phyloP scores from a whole-genome alignment of 92 coral and sea anemone species.

The Heliopora coerulea region DNA sequence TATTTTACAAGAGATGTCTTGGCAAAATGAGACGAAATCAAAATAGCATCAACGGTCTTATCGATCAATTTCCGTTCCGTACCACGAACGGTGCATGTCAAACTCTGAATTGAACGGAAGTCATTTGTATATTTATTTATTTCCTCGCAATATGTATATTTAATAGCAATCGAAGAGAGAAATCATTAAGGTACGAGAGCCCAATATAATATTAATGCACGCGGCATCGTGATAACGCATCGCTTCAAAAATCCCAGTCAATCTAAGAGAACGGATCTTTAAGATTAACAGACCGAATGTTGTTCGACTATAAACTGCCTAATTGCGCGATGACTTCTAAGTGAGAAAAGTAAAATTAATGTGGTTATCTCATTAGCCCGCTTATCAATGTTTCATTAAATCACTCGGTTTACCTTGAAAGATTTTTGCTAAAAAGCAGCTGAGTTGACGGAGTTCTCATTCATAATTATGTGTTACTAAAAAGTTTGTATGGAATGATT shows the following conservation, averaged over 20 bases:
- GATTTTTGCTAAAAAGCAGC: conserved; percentile 27
- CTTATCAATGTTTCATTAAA: conserved; percentile 36
- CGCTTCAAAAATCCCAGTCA: too few relatives aligned
- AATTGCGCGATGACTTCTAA: conserved; percentile 15
- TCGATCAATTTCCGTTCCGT: conserved; percentile 13
- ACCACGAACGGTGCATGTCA: conserved; percentile 14
- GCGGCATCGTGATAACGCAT: not conserved
- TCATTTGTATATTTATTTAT: conserved; percentile 24
- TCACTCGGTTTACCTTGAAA: conserved; percentile 26
- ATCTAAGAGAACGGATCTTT: too few relatives aligned
- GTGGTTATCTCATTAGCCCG: conserved; percentile 18
- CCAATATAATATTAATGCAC: not conserved
- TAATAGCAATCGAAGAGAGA: conserved; percentile 8
- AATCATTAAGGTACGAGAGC: not conserved
- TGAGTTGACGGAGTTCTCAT: not conserved
- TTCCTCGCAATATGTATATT: conserved; percentile 29
- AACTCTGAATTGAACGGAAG: conserved; percentile 15
- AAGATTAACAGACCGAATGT: not conserved
- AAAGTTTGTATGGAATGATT: not conserved
- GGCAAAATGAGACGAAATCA: not conserved
- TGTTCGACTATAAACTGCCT: not conserved
- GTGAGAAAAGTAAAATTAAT: conserved; percentile 24
- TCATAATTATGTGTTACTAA: not conserved
- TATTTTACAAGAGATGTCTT: not conserved
- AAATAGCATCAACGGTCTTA: conserved; percentile 1